These are phyloP conservation scores for Struthio camelus DNA, from an alignment of 2,113 vertebrate species.

Conservation along the genomic window DNA sequence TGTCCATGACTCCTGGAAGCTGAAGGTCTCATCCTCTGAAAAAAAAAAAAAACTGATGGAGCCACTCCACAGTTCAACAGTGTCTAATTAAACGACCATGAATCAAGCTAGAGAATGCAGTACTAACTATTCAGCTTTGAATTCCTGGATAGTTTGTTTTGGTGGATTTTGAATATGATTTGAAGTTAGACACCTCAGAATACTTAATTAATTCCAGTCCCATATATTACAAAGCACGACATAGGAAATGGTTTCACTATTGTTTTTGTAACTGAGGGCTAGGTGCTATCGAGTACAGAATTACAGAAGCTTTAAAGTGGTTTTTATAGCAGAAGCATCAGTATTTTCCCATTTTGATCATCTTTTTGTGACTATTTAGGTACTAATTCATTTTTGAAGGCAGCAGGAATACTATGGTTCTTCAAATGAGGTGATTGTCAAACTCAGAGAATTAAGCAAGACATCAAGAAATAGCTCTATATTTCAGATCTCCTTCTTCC, in stretches of 20 bases:
- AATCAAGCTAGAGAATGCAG: neutral
- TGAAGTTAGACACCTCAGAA: neutral
- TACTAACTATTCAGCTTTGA: neutral
- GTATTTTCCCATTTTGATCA: neutral
- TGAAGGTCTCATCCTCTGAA: neutral
- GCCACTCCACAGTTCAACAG: neutral
- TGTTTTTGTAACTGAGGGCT: neutral
- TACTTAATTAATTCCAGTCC: neutral
- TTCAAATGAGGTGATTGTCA: fast-evolving
- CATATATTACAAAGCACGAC: neutral
- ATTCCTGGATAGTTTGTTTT: neutral
- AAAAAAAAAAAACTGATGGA: neutral
- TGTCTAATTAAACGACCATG: fast-evolving
- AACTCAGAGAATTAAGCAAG: neutral
- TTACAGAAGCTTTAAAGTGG: neutral
- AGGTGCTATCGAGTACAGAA: neutral
- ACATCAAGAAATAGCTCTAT: neutral
- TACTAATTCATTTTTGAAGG: neutral
- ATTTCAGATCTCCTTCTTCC: neutral
- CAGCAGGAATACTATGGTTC: neutral
- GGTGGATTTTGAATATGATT: neutral
- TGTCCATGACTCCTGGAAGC: neutral
- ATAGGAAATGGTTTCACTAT: neutral
- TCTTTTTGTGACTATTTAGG: neutral
- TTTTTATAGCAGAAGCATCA: neutral